Evolutionary conservation across 2,113 vertebrate species (phyloP).

Genomic region (Octodon degus): DNA sequence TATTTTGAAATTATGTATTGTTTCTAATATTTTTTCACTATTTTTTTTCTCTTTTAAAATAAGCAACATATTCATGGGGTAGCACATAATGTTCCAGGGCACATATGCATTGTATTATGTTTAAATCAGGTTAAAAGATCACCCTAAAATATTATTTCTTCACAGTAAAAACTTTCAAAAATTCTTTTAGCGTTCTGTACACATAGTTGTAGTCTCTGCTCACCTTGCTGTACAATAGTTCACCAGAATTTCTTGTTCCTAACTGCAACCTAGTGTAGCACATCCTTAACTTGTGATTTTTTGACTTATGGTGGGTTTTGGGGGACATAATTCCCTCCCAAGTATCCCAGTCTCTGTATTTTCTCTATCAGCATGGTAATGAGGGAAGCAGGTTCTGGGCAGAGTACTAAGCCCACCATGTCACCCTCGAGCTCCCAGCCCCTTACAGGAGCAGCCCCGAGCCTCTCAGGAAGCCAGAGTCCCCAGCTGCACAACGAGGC

Average conservation of each 20-base stretch:
- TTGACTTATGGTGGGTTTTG: background rate
- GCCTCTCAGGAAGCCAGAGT: background rate
- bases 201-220: background rate
- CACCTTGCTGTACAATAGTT: background rate
- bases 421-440: background rate
- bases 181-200: background rate
- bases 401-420: background rate
- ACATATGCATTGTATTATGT: background rate
- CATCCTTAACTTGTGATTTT: no score
- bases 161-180: background rate
- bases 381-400: background rate
- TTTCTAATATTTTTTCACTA: no score
- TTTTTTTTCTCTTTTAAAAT: no score
- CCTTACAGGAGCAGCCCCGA: background rate
- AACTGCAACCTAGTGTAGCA: background rate
- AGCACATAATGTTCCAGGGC: background rate
- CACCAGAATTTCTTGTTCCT: background rate
- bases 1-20: no score
- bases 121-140: background rate
- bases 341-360: background rate
- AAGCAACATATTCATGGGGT: background rate
- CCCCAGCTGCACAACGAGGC: background rate
- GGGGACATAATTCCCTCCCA: background rate
- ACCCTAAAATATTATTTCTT: background rate
- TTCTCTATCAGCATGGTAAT: background rate